Percentiles rank a stretch among this genome's conserved stretches.
Conservation (phyloP, 2,113 vertebrate genomes). For the Suricata suricatta region DNA sequence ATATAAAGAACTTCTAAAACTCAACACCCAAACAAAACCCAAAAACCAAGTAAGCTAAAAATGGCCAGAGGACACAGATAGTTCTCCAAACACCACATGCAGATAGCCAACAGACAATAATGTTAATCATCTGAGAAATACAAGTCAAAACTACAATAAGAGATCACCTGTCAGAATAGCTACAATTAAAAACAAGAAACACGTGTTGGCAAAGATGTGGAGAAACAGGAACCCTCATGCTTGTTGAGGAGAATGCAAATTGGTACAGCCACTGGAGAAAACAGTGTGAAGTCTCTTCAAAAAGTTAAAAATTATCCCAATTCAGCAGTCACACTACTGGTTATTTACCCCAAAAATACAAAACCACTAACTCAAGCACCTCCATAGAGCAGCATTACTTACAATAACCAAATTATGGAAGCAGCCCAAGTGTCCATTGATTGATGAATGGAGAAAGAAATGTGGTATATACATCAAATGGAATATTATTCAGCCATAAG, state of each 20-base stretch:
- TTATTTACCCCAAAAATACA: neutral
- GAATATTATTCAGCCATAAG: neutral
- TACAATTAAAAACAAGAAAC: neutral
- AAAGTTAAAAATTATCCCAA: neutral
- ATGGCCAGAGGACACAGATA: neutral
- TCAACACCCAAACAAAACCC: neutral
- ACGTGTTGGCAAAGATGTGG: neutral
- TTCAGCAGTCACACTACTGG: neutral
- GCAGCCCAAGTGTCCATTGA: neutral
- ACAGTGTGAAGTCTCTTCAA: neutral
- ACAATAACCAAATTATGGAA: neutral
- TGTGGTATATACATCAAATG: neutral
- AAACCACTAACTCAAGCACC: neutral
- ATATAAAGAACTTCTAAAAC: neutral
- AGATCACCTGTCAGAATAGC: neutral
- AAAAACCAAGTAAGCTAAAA: neutral
- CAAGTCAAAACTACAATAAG: neutral
- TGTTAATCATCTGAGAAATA: neutral
- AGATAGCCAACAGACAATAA: neutral
- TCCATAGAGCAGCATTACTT: neutral
- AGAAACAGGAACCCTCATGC: neutral
- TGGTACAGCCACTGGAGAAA: neutral
- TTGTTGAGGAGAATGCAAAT: neutral
- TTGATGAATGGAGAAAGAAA: neutral
- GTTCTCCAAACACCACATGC: neutral